These are phyloP conservation scores for Lycorma delicatula DNA, from an alignment of 1,140 invertebrate genomes.

Conservation along the genomic window DNA sequence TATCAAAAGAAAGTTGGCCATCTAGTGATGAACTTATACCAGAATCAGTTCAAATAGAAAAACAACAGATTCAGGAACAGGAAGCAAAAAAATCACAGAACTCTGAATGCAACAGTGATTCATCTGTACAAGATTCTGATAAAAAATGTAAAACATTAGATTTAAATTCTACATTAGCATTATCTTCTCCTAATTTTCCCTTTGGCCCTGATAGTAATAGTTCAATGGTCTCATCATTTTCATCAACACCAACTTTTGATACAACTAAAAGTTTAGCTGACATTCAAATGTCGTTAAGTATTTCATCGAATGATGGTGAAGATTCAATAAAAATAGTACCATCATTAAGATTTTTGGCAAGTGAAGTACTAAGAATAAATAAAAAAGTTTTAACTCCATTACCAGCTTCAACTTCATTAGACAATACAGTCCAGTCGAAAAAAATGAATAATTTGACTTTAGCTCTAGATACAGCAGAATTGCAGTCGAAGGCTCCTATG, in stretches of 20 bases:
- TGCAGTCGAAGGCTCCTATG: conserved; percentile 26
- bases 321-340: background rate
- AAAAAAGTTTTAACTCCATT: background rate
- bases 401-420: conserved; percentile 5
- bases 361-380: background rate
- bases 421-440: background rate
- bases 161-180: conserved; percentile 22
- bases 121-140: too few relatives aligned
- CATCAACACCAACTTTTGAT: conserved; percentile 22
- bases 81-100: too few relatives aligned
- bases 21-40: background rate
- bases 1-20: background rate
- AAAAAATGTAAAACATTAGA: too few relatives aligned
- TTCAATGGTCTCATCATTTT: conserved; percentile 19
- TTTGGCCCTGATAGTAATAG: conserved; percentile 10
- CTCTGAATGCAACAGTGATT: too few relatives aligned
- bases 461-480: conserved; percentile 3
- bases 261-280: conserved; percentile 8
- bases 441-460: conserved; percentile 9
- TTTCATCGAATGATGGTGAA: background rate
- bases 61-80: too few relatives aligned
- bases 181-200: conserved; percentile 20
- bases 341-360: background rate
- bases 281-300: background rate
- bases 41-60: too few relatives aligned